Percentiles rank a stretch among this genome's conserved stretches.
phyloP scores from a whole-genome alignment of 1,140 invertebrate genomes.

The Leptopilina boulardi region DNA sequence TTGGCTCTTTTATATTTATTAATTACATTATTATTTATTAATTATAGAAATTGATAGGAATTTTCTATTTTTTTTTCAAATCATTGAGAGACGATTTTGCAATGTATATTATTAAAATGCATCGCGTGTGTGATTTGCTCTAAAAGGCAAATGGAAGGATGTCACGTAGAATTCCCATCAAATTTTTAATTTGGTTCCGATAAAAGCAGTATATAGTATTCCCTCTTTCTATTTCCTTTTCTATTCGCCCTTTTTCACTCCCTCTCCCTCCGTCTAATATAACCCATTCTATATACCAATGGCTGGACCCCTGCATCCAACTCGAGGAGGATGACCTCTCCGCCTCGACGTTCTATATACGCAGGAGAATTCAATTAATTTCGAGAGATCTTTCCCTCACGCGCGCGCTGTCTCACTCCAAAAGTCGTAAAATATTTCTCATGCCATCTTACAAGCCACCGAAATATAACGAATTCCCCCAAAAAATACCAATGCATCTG shows the following conservation, averaged over 20 bases:
- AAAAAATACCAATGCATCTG: conserved; percentile 1
- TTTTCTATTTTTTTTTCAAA: not conserved
- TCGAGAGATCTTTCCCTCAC: conserved; percentile 44
- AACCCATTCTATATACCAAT: conserved; percentile 25
- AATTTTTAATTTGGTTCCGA: conserved; percentile 53
- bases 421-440: conserved; percentile 29
- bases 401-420: not conserved
- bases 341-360: conserved; percentile 13
- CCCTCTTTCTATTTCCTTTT: conserved; percentile 41
- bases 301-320: conserved; percentile 25
- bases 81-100: not conserved
- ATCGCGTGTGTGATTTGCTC: not conserved
- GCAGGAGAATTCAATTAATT: conserved; percentile 57
- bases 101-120: not conserved
- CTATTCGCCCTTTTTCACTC: too few relatives aligned
- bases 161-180: conserved; percentile 47
- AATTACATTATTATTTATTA: too few relatives aligned
- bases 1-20: too few relatives aligned
- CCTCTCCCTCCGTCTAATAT: conserved; percentile 38
- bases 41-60: not conserved
- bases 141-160: conserved; percentile 9
- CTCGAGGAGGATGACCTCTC: conserved; percentile 5
- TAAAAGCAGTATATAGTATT: conserved; percentile 37
- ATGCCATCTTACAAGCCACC: not conserved
- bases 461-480: conserved; percentile 4